Base-by-base conservation (phyloP, 2,888 invertebrate genomes). In the Chorisops tibialis region DNA sequence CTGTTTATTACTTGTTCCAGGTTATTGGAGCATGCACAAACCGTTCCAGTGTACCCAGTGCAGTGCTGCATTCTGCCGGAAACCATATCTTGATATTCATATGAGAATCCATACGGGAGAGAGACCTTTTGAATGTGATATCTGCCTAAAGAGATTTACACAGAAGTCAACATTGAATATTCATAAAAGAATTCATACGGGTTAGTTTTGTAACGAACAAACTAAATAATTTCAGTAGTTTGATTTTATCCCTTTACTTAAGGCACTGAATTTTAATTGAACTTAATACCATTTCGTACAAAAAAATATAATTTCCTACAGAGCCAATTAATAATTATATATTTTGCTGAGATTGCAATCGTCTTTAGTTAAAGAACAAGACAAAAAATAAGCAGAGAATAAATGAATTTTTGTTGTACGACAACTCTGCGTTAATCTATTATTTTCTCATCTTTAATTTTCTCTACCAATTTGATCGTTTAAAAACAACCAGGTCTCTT, bases 71-170 rank as follows among this genome's bases (percentile, higher is more conserved):
- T 83, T 83, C 79, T 82, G 82, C 67, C 85, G 89, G 70, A 90
- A 89, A 79, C 89, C 89, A 59, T 89, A 90, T 76, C 79, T 89
- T 68, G 89, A 89, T 79, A 88, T 89, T 60, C 89, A 89, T 75
- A 87, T 89, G 87, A 83, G 90, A 74, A 88, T 88, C 64, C 89
- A 89, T 80, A 89, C 89, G 30, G 71, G 71, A 35, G 71, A 70
- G 66, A 67, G 70, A 61, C 71, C 70, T 69, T 85, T 85, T 80
- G 83, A 83, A 79, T 87, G 87, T 78, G 84, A 84, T 71, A 80
- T 85, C 75, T 87, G 87, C 79, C 81, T 83, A 76, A 86, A 87
- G 80, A 81, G 85, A 76, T 87, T 87, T 79, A 86, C 86, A 73
- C 87, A 87, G 80, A 86, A 86, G 79, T 86, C 86, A 79, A 86